Base-by-base conservation (phyloP, 1,140 invertebrate genomes). In the Procambarus clarkii region DNA sequence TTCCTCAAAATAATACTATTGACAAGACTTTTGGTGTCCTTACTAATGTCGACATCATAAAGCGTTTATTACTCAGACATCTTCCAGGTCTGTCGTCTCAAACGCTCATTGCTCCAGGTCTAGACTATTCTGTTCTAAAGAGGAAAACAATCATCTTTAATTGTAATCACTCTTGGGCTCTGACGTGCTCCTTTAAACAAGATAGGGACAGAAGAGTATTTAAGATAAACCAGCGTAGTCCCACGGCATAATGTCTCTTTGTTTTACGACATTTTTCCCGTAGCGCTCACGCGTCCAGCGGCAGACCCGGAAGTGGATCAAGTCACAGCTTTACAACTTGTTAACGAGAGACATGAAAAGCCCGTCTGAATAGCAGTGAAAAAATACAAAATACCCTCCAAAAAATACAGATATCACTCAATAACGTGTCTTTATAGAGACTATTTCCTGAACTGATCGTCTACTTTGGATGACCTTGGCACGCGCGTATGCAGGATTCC, bases 401-500 rank as follows among this genome's bases (percentile, higher is more conserved):
- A 3, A 76, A 88, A 81, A 69, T 71, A 81, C 45, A 64, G 60
- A 87, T 71, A 48, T 45, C 18, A 13, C 78, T n/a, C 13, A 64
- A 64, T 18, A 21, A 64, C 0, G 18, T 11, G 60, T 64, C 4
- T 18, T 80, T 80, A 69, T 74, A 45, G 45, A 15, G 44, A 46
- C n/a, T 50, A 48, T 44, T 48, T 71, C 58, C 54, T 64, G 48
- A 21, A 69, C 81, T 44, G 46, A 82, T 69, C 34, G 34, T 44
- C 45, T 11, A 44, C 45, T 45, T n/a, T 54, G 45, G 71, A 69
- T 69, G 76, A 21, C 9, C 45, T 45, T 54, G 76, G 89, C 89
- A 85, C 82, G 76, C 78, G 82, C 79, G 80, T 91, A 82, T 77
- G 86, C 58, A 54, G 89, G 34, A 91, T 79, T 91, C 89, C 81